A percentile compares a stretch with the other conserved stretches of the same genome.
Evolutionary conservation across 2,888 invertebrate genomes (phyloP).

Genomic region (Ormyrus pomaceus): DNA sequence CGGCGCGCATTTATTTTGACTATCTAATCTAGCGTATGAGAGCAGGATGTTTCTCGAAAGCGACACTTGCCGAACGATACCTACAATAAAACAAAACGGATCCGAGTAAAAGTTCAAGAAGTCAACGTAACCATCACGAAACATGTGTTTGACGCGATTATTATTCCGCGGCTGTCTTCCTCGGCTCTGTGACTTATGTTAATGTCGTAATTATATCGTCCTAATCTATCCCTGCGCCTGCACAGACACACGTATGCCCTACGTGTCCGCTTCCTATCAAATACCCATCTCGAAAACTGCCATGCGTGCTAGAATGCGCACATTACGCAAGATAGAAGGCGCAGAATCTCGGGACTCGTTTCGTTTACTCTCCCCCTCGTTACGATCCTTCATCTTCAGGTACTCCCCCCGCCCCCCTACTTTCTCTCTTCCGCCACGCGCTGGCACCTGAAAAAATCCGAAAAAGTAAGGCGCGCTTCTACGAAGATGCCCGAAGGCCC

Average conservation of each 20-base stretch:
- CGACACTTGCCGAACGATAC: neutral
- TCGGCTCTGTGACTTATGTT: constrained; percentile 73
- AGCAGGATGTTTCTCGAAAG: neutral
- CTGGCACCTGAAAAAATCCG: constrained; percentile 26
- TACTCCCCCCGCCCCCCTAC: neutral
- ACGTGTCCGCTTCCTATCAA: constrained; percentile 73
- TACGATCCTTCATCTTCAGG: constrained; percentile 46
- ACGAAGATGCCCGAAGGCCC: constrained; percentile 49
- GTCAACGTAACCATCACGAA: constrained; percentile 56
- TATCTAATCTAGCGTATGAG: neutral
- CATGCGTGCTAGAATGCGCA: constrained; percentile 74
- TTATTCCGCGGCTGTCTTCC: constrained; percentile 70
- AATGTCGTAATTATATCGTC: constrained; percentile 75
- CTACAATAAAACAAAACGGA: constrained; percentile 5
- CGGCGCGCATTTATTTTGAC: constrained; percentile 1
- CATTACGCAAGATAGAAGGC: constrained; percentile 50
- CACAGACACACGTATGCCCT: constrained; percentile 65
- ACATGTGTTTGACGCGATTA: constrained; percentile 73
- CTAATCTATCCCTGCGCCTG: constrained; percentile 72
- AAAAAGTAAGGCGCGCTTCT: constrained; percentile 22
- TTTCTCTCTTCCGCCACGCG: neutral
- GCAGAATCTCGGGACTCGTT: constrained; percentile 23
- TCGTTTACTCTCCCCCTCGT: constrained; percentile 2
- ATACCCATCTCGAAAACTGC: constrained; percentile 74
- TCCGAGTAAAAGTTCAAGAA: constrained; percentile 15